Evolutionary conservation across 2,888 invertebrate genomes (phyloP).

Genomic region (Barypeithes pellucidus): DNA sequence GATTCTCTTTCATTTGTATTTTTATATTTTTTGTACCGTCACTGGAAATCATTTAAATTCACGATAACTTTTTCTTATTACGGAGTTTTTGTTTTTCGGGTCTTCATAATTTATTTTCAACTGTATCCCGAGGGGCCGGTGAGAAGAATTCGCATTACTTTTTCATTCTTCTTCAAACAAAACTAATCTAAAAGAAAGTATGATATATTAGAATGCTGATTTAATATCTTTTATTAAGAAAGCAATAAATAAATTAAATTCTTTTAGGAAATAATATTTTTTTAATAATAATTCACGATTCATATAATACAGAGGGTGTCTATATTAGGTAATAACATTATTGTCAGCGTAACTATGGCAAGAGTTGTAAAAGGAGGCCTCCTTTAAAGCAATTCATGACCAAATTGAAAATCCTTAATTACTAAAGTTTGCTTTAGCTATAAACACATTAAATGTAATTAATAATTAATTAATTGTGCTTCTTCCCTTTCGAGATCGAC

Average conservation of each 20-base stretch:
- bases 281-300: too few relatives aligned
- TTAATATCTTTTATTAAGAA: neutral
- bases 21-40: neutral
- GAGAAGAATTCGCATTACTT: conserved; percentile 17
- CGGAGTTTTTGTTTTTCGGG: conserved; percentile 19
- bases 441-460: too few relatives aligned
- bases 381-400: too few relatives aligned
- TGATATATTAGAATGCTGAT: conserved; percentile 13
- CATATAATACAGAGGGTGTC: too few relatives aligned
- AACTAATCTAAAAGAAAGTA: conserved; percentile 16
- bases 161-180: conserved; percentile 16
- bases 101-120: conserved; percentile 17
- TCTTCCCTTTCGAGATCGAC: too few relatives aligned
- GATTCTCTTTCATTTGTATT: neutral
- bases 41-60: conserved; percentile 14
- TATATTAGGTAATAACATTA: too few relatives aligned
- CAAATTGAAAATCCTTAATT: too few relatives aligned
- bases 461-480: too few relatives aligned
- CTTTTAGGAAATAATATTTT: neutral
- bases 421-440: too few relatives aligned
- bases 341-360: too few relatives aligned
- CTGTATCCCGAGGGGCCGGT: conserved; percentile 11
- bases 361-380: too few relatives aligned
- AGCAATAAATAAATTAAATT: neutral
- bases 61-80: conserved; percentile 20